A percentile compares a stretch with the other conserved stretches of the same genome.
phyloP scores from a whole-genome alignment of 2,888 invertebrate species.

The Chorisops tibialis region DNA sequence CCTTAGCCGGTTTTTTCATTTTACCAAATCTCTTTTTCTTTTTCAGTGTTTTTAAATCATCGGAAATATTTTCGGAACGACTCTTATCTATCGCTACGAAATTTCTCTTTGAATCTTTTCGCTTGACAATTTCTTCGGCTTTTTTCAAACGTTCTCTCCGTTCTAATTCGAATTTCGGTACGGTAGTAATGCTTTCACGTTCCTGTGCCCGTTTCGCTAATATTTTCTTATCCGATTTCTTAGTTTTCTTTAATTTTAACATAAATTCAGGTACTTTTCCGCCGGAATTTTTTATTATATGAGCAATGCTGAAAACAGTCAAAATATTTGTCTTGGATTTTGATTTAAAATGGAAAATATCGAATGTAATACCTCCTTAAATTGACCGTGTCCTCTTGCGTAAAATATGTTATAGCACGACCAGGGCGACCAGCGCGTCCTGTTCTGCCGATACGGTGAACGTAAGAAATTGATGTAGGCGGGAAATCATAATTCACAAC shows the following conservation, averaged over 20 bases:
- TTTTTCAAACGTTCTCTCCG: conserved; percentile 38
- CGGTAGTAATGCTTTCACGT: conserved; percentile 65
- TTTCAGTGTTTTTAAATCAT: not conserved
- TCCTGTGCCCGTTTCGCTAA: conserved; percentile 60
- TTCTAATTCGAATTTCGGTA: conserved; percentile 41
- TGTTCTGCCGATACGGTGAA: conserved; percentile 85
- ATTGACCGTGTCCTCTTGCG: conserved; percentile 80
- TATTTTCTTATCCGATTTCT: conserved; percentile 60
- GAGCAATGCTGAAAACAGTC: conserved; percentile 78
- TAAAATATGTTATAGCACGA: conserved; percentile 90
- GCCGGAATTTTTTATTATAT: conserved; percentile 85
- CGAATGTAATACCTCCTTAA: conserved; percentile 66
- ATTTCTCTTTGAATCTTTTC: not conserved
- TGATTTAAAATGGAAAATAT: not conserved
- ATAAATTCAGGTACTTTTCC: conserved; percentile 91
- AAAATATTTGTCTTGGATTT: conserved; percentile 9
- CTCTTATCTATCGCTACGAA: not conserved
- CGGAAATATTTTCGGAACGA: not conserved
- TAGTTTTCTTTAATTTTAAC: conserved; percentile 68
- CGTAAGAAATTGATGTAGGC: conserved; percentile 80
- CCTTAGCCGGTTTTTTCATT: not conserved
- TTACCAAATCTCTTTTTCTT: not conserved
- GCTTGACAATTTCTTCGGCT: not conserved
- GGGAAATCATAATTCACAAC: conserved; percentile 98
- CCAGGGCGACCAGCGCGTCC: conserved; percentile 90